These are phyloP conservation scores for Oxycera nigricornis DNA, from an alignment of 2,888 invertebrate genomes.

Conservation along the genomic window DNA sequence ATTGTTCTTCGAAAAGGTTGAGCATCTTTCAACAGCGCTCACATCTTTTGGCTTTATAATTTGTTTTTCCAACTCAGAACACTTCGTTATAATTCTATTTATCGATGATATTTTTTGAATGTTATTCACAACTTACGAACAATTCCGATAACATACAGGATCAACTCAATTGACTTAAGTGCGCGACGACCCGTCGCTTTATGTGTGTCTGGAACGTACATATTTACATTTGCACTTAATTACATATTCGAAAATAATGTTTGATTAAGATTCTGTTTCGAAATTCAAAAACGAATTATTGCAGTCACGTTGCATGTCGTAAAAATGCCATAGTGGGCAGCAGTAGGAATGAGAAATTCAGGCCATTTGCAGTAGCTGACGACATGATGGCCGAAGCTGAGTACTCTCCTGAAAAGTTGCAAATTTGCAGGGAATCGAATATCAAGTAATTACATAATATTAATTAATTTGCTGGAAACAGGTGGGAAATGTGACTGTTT, in stretches of 20 bases:
- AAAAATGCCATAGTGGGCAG: background rate
- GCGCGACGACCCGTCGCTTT: background rate
- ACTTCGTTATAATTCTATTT: background rate
- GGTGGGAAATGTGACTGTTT: background rate
- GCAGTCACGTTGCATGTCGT: conserved; percentile 23
- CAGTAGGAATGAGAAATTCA: conserved; percentile 12
- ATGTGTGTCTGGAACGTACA: background rate
- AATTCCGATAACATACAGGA: background rate
- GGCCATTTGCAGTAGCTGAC: conserved; percentile 39
- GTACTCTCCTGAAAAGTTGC: conserved; percentile 57
- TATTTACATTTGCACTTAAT: conserved; percentile 34
- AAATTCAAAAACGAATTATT: conserved; percentile 7
- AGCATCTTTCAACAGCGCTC: background rate
- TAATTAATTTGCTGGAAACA: conserved; percentile 7
- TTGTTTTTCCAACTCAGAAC: background rate
- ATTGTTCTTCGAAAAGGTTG: background rate
- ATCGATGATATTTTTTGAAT: background rate
- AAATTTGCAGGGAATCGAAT: conserved; percentile 27
- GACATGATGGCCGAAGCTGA: conserved; percentile 62
- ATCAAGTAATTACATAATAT: conserved; percentile 23
- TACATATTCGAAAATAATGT: conserved; percentile 16
- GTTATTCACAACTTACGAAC: background rate
- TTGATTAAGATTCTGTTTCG: background rate
- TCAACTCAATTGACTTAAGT: background rate
- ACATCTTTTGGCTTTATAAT: background rate